Evolutionary conservation across 2,113 vertebrate genomes (phyloP).

Genomic region (Elanus axillaris): DNA sequence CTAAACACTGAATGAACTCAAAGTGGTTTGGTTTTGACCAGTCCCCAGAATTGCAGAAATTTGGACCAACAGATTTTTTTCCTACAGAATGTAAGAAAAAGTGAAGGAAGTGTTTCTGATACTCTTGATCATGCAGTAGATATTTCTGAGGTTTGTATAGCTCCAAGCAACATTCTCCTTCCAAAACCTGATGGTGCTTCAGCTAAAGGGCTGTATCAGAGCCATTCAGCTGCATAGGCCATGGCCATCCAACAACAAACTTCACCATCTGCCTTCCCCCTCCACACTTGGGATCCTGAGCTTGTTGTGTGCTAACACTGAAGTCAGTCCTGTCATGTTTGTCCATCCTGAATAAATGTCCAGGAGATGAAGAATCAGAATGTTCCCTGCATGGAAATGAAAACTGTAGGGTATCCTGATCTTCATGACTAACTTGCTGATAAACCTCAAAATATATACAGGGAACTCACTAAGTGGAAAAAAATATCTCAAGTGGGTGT

Average conservation of each 20-base stretch:
- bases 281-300: background rate
- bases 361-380: background rate
- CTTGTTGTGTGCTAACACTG: background rate
- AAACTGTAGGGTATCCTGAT: background rate
- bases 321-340: background rate
- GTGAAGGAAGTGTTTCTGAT: background rate
- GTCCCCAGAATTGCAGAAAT: background rate
- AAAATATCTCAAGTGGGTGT: background rate
- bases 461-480: background rate
- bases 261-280: background rate
- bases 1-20: background rate
- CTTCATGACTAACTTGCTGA: background rate
- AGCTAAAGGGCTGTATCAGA: background rate
- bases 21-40: background rate
- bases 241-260: background rate
- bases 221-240: background rate
- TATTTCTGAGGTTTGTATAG: background rate
- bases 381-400: background rate
- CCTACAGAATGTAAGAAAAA: background rate
- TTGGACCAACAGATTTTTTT: background rate
- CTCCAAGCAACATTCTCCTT: background rate
- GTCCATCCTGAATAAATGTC: background rate
- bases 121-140: background rate
- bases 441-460: background rate
- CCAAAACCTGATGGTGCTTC: background rate